Base-by-base conservation (phyloP, 2,113 vertebrate genomes). In the Echinops telfairi region DNA sequence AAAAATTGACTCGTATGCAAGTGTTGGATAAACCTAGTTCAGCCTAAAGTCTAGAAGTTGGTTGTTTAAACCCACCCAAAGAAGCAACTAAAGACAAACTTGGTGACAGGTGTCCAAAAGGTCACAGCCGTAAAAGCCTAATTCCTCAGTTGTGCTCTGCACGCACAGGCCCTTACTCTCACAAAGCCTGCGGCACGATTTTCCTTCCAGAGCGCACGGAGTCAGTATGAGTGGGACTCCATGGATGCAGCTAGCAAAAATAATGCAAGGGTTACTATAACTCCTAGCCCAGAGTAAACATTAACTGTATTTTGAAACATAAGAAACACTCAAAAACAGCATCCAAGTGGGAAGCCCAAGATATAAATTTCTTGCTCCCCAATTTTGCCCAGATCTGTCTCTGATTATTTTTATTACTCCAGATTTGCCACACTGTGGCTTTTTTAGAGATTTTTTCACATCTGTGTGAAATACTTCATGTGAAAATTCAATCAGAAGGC, bases 381-480 rank as follows among this genome's bases (percentile, higher is more conserved):
- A 58, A 73, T 73, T 91, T 94, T 85, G 22, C 17, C 23, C 33
- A 8, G 31, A 29, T 89, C 64, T 96, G 89, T 75, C 68, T 93
- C 78, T 23, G 38, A 81, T 93, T 89, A 89, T 88, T 91, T 93
- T 88, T 90, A 89, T 96, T 90, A 73, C 22, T 60, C 58, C 38
- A 92, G 75, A 93, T 71, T 89, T 85, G 75, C 47, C 33, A 53
- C 87, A 40, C 62, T 77, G 43, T 71, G 79, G 40, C 79, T 83
- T 95, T 95, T 78, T 93, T 58, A 87, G 33, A 91, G 76, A 91
- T 85, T 84, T 87, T 86, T 94, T 92, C 91, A 95, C 95, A 93
- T 97, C 86, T 96, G 90, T 92, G 89, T 87, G 81, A 95, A 94
- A 93, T 64, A 91, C 62, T 88, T 95, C 84, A 94, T 70, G 75